Conservation (phyloP, 2,888 invertebrate species). For the Arctia plantaginis region DNA sequence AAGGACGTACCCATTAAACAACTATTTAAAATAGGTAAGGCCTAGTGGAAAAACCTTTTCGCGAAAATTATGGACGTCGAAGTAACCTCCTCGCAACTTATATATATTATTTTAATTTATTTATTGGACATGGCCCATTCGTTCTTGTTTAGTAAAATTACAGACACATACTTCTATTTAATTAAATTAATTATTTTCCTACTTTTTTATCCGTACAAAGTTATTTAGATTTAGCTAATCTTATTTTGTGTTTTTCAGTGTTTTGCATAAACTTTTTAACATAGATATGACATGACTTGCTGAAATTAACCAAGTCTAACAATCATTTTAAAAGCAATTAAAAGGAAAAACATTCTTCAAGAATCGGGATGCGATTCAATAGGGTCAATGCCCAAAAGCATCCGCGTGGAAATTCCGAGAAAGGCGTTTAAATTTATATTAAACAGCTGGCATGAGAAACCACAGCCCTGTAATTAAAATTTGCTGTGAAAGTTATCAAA, state of each 20-base stretch:
- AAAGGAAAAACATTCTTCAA: conserved; percentile 28
- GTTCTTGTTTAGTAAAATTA: conserved; percentile 34
- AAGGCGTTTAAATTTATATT: conserved; percentile 27
- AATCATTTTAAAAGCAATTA: conserved; percentile 17
- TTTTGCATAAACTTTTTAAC: neutral
- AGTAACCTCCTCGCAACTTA: conserved; percentile 65
- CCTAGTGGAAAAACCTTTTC: conserved; percentile 77
- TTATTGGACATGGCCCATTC: conserved; percentile 42
- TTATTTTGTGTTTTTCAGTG: neutral
- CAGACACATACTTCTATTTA: neutral
- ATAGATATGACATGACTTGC: too few species aligned
- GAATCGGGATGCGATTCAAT: conserved; percentile 21
- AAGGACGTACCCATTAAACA: conserved; percentile 85
- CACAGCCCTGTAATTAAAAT: conserved; percentile 24
- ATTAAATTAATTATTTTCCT: conserved; percentile 2
- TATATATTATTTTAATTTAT: conserved; percentile 51
- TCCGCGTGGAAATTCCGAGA: conserved; percentile 28
- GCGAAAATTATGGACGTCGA: conserved; percentile 73
- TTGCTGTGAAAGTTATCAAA: conserved; percentile 21
- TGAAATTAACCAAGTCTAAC: too few species aligned
- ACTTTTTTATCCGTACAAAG: neutral
- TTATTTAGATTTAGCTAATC: neutral
- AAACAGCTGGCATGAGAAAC: conserved; percentile 16
- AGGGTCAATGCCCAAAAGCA: conserved; percentile 23
- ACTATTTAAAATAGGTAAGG: conserved; percentile 85